Base-by-base conservation (phyloP, 2,113 vertebrate species). In the Sakesphorus luctuosus region DNA sequence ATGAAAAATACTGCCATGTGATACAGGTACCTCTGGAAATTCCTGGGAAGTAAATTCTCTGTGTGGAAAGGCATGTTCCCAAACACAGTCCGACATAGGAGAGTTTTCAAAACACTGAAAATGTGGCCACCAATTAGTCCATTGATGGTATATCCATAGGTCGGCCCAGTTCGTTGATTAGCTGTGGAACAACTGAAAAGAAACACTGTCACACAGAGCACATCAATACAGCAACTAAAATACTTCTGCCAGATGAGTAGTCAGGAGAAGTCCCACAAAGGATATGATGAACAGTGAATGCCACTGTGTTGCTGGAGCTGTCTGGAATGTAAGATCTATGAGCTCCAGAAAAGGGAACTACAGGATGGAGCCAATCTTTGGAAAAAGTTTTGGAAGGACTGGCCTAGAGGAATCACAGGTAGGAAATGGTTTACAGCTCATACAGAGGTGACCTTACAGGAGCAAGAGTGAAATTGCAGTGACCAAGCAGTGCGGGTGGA, bases 271-370 rank as follows among this genome's bases (percentile, higher is more conserved):
- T 9, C 13, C 5, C 26, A n/a, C 12, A 50, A 50, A 3, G 9
- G 7, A 25, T 31, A 20, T 0, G 2, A 36, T 0, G 2, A 92
- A 49, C 6, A 53, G 31, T 18, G 11, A 7, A 50, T 35, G 2
- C 13, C 25, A 61, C 10, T 24, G 49, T 5, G 6, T 50, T 68
- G 14, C 9, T 69, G 40, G 46, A 74, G 12, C 4, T 68, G 3
- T 67, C 62, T 35, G 12, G 31, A 38, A 15, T 65, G 14, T 46
- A 55, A 73, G 33, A 61, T 50, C 12, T 26, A 40, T 4, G 2
- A 31, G 8, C 4, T 85, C 10, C 29, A 36, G 33, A 55, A 78
- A 8, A 50, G 7, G 6, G 2, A 88, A n/a, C 4, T 43, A 13
- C 12, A 61, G 6, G 4, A 1, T 43, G 7, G 2, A 74, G 23